Conservation (phyloP, 1,140 invertebrate genomes). For the Drosophila lowei region DNA sequence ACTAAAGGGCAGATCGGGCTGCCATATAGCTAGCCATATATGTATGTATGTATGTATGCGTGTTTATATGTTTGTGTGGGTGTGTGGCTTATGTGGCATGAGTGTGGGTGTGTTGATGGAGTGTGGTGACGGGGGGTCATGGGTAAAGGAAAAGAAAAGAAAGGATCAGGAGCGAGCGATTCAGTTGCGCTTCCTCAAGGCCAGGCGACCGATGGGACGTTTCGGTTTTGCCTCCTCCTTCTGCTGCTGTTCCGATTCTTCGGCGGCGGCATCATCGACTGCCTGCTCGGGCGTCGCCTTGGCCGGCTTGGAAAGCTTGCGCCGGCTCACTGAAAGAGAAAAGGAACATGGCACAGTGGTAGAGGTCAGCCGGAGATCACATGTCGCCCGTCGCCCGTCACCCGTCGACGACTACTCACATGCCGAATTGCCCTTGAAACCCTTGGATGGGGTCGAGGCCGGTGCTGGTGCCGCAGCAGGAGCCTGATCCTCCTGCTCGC, state of each 20-base stretch:
- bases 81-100: background rate
- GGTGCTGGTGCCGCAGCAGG: constrained; percentile 56
- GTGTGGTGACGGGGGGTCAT: too few species aligned
- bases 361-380: too few species aligned
- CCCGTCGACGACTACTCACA: constrained; percentile 47
- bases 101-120: background rate
- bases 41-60: constrained; percentile 16
- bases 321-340: constrained; percentile 59
- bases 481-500: constrained; percentile 58
- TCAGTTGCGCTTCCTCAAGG: constrained; percentile 77
- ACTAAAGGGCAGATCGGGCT: constrained; percentile 72
- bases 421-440: constrained; percentile 73
- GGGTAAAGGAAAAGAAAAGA: background rate
- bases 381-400: too few species aligned
- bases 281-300: constrained; percentile 66
- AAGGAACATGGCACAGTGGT: too few species aligned
- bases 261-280: constrained; percentile 66
- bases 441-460: constrained; percentile 58
- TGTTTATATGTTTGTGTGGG: background rate
- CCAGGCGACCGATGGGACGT: constrained; percentile 68
- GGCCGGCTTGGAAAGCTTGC: constrained; percentile 68
- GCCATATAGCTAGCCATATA: constrained; percentile 75
- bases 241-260: constrained; percentile 75
- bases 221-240: constrained; percentile 77
- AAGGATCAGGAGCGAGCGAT: constrained; percentile 2